These are phyloP conservation scores for Monopis laevigella DNA, from an alignment of 2,888 invertebrate genomes.

Conservation along the genomic window DNA sequence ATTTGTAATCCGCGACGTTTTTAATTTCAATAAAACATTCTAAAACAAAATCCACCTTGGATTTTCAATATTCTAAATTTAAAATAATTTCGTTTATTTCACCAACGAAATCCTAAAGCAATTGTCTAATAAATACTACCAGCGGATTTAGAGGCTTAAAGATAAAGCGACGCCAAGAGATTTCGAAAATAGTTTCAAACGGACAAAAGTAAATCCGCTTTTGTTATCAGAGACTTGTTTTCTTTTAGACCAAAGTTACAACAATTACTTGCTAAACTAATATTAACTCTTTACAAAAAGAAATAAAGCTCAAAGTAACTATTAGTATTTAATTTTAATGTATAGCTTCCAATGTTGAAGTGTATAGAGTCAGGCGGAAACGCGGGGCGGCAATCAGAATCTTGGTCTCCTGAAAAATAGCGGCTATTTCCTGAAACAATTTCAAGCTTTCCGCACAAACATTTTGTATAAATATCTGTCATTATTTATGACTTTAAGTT, in stretches of 20 bases:
- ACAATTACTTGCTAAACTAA: background rate
- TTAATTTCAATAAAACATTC: no score
- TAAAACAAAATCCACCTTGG: no score
- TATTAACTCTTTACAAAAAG: no score
- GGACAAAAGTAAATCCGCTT: conserved; percentile 9
- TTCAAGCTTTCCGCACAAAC: conserved; percentile 38
- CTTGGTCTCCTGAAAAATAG: conserved; percentile 37
- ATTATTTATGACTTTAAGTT: conserved; percentile 32
- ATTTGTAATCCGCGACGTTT: no score
- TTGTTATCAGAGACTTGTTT: conserved; percentile 6
- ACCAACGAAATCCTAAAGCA: no score
- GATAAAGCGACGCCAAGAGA: conserved; percentile 1
- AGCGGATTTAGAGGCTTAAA: no score
- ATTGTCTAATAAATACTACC: no score
- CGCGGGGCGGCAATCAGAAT: conserved; percentile 36
- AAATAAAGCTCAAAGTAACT: no score
- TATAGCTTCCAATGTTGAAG: background rate
- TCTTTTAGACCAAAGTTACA: background rate
- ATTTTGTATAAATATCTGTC: conserved; percentile 35
- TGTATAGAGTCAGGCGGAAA: conserved; percentile 21
- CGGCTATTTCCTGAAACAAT: conserved; percentile 45
- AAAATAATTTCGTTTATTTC: no score
- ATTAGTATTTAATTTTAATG: no score
- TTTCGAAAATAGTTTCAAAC: conserved; percentile 6
- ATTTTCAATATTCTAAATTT: no score